Base-by-base conservation (phyloP, 92 coral and sea anemone genomes). In the Anthopleura xanthogrammica region DNA sequence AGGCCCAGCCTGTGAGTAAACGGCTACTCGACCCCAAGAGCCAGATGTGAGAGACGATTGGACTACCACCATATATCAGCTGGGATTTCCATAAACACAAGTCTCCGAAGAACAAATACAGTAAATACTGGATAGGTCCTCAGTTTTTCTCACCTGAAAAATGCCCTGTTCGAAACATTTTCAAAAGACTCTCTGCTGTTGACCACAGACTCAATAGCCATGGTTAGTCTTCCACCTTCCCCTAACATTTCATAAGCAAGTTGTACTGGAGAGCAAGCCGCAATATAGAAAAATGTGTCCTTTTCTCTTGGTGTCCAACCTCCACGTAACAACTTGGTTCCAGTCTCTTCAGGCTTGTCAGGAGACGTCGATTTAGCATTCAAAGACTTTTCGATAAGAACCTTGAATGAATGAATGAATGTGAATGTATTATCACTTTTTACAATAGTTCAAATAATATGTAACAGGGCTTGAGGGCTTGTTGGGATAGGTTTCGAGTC, bases 281-380 rank as follows among this genome's bases (percentile, higher is more conserved):
- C 82, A n/a, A 79, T 29, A 29, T 79, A 79, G 54, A 57, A 79
- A 68, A 79, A 79, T 12, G 20, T 42, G 62, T 79, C 82, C 19
- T 79, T 79, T 13, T 79, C 82, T 12, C 17, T 14, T 9, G 82
- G 82, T 29, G 72, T 56, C 82, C 82, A 79, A 2, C 82, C 82
- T 41, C 82, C 82, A 36, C 82, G 82, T 11, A 46, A 20, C 20
- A 55, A 20, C 41, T 77, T 77, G 60, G 0, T 13, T 46, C 20
- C 36, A 3, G 64, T 17, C 41, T 22, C 17, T 52, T 52, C 46
- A 68, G 74, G 10, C 41, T 29, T 3, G 42, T 6, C 16, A 68
- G 13, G 12, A 7, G 17, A 7, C 12, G 74, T 42, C 4, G 74
- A 68, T 68, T 36, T 68, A 3, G 74, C 17, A 29, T 7, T 4